These are phyloP conservation scores for Sylvilagus floridanus DNA, from an alignment of 2,797 vertebrate species.

Conservation along the genomic window DNA sequence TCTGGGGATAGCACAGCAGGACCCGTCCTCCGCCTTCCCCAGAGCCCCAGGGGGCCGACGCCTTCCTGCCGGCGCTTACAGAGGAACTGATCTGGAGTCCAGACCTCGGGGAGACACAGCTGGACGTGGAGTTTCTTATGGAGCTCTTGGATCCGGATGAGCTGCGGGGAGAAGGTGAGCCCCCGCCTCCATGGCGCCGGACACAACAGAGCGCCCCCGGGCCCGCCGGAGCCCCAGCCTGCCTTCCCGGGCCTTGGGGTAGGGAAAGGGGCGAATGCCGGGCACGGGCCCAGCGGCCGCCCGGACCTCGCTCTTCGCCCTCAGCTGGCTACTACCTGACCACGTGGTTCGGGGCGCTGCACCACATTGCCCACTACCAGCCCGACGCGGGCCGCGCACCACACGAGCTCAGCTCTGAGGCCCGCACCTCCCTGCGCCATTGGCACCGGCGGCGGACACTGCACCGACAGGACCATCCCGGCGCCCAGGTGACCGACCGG, in stretches of 20 bases:
- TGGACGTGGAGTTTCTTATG: slow-evolving; percentile 96
- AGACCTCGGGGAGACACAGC: slow-evolving; percentile 89
- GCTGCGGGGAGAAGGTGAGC: slow-evolving; percentile 93
- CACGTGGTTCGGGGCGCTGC: slow-evolving; percentile 93
- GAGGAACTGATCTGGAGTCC: slow-evolving; percentile 92
- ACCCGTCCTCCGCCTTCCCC: neutral
- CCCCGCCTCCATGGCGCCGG: too few species aligned
- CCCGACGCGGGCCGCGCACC: slow-evolving; percentile 83
- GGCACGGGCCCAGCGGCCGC: neutral
- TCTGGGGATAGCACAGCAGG: too few species aligned
- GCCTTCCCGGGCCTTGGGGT: neutral
- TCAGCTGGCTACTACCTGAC: slow-evolving; percentile 95
- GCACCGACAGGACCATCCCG: slow-evolving; percentile 85
- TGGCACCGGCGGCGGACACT: slow-evolving; percentile 94
- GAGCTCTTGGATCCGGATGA: slow-evolving; percentile 94
- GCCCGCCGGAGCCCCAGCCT: neutral
- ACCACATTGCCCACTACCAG: slow-evolving; percentile 93
- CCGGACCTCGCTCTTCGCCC: neutral
- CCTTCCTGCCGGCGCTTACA: slow-evolving; percentile 94
- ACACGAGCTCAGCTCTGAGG: slow-evolving; percentile 91
- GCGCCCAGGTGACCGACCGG: slow-evolving; percentile 56
- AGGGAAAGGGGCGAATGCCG: neutral
- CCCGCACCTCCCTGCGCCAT: slow-evolving; percentile 91
- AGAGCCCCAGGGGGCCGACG: slow-evolving; percentile 92
- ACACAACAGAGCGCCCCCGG: neutral